phyloP scores from a whole-genome alignment of 2,113 vertebrate species.

The Xenopus tropicalis region DNA sequence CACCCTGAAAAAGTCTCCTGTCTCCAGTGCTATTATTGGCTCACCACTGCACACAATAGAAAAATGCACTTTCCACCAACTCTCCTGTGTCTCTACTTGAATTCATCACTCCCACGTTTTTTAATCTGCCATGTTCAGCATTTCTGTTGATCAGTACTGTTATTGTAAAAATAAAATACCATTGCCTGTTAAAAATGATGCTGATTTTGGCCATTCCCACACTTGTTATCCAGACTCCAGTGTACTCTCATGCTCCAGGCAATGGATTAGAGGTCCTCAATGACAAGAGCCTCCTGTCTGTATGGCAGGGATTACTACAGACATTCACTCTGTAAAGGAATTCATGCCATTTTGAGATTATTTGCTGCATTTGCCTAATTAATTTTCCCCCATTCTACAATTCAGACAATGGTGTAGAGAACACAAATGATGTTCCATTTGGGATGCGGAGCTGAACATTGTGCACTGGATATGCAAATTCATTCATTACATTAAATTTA shows the following conservation, averaged over 20 bases:
- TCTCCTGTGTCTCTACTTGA: slow-evolving; percentile 55
- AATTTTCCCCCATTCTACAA: slow-evolving; percentile 58
- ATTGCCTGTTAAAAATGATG: slow-evolving; percentile 51
- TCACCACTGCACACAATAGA: slow-evolving; percentile 47
- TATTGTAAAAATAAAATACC: slow-evolving; percentile 64
- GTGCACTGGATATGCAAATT: slow-evolving; percentile 48
- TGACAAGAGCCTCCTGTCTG: slow-evolving; percentile 66
- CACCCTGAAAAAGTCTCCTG: slow-evolving; percentile 47
- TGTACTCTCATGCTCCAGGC: slow-evolving; percentile 62
- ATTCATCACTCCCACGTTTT: slow-evolving; percentile 60
- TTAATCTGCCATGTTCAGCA: slow-evolving; percentile 57
- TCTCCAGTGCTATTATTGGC: slow-evolving; percentile 49
- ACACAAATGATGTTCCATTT: slow-evolving; percentile 53
- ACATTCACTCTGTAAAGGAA: slow-evolving; percentile 61
- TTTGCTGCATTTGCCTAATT: slow-evolving; percentile 58
- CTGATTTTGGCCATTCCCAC: slow-evolving; percentile 69
- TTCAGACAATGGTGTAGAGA: slow-evolving; percentile 53
- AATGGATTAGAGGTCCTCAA: slow-evolving; percentile 67
- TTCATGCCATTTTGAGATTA: slow-evolving; percentile 64
- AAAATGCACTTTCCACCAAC: slow-evolving; percentile 45
- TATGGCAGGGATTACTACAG: slow-evolving; percentile 66
- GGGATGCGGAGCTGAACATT: slow-evolving; percentile 49
- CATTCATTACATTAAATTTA: slow-evolving; percentile 47
- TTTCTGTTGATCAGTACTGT: slow-evolving; percentile 62
- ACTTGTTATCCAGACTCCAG: slow-evolving; percentile 64